These are phyloP conservation scores for Acrobasis repandana DNA, from an alignment of 2,888 invertebrate genomes.

Conservation along the genomic window DNA sequence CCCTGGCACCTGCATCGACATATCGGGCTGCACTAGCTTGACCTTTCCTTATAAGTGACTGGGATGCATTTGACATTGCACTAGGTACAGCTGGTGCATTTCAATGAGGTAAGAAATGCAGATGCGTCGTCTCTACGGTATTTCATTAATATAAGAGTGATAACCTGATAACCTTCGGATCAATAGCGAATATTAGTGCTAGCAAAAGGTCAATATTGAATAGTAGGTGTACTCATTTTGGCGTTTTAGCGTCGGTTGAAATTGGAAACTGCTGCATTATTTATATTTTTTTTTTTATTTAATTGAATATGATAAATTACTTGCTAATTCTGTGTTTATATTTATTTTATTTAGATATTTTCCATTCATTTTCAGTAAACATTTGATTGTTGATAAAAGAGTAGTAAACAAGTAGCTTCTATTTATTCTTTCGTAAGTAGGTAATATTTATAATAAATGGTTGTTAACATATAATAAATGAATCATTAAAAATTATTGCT, in stretches of 20 bases:
- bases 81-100: conserved; percentile 29
- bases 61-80: conserved; percentile 36
- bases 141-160: conserved; percentile 11
- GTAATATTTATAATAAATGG: too few relatives aligned
- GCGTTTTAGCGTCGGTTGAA: too few relatives aligned
- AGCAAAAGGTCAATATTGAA: background rate
- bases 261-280: too few relatives aligned
- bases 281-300: background rate
- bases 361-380: too few relatives aligned
- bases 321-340: too few relatives aligned
- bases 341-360: too few relatives aligned
- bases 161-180: conserved; percentile 7
- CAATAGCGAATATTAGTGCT: background rate
- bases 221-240: background rate
- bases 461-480: too few relatives aligned
- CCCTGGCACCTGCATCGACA: conserved; percentile 15
- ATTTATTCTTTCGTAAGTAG: too few relatives aligned
- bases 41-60: conserved; percentile 48
- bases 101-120: conserved; percentile 28
- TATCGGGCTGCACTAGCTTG: conserved; percentile 46
- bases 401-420: too few relatives aligned
- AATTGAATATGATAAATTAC: too few relatives aligned
- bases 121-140: conserved; percentile 22
- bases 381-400: too few relatives aligned
- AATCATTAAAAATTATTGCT: too few relatives aligned